These are phyloP conservation scores for Amphiprion clarkii DNA, from an alignment of 2,797 vertebrate species.

Conservation along the genomic window DNA sequence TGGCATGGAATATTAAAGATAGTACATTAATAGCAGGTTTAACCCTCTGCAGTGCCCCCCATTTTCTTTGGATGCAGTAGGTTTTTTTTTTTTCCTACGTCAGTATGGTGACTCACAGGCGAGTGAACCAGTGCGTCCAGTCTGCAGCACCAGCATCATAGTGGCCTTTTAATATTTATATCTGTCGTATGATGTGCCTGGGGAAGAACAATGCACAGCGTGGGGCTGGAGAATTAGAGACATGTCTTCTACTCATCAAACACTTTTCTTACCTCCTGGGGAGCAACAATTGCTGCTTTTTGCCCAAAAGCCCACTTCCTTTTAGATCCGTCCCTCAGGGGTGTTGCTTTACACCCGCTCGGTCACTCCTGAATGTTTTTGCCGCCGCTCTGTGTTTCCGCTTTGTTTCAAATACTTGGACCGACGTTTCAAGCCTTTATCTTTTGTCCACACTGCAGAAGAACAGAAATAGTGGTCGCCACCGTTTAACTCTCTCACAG, in stretches of 20 bases:
- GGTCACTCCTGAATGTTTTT: slow-evolving; percentile 20
- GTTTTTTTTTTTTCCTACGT: slow-evolving; percentile 19
- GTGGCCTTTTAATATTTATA: slow-evolving; percentile 62
- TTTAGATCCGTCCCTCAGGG: slow-evolving; percentile 29
- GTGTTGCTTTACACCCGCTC: slow-evolving; percentile 30
- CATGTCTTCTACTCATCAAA: slow-evolving; percentile 51
- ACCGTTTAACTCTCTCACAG: slow-evolving; percentile 11
- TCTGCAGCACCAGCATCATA: slow-evolving; percentile 21
- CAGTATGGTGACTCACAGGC: slow-evolving; percentile 45
- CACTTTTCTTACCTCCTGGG: slow-evolving; percentile 44
- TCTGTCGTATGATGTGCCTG: slow-evolving; percentile 46
- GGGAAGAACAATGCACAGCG: slow-evolving; percentile 33
- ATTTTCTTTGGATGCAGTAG: slow-evolving; percentile 40
- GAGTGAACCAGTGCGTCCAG: slow-evolving; percentile 7
- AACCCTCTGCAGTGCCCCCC: slow-evolving; percentile 42
- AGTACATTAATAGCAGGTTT: slow-evolving; percentile 36
- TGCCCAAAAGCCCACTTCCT: slow-evolving; percentile 50
- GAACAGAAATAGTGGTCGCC: slow-evolving; percentile 13
- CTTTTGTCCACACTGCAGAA: not conserved
- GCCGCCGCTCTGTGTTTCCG: slow-evolving; percentile 23
- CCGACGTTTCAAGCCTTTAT: slow-evolving; percentile 11
- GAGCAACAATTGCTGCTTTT: slow-evolving; percentile 31
- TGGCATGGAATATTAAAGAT: slow-evolving; percentile 21
- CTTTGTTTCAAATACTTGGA: slow-evolving; percentile 24
- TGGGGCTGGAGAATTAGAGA: slow-evolving; percentile 53